Base-by-base conservation (phyloP, 2,797 vertebrate species). In the Chloroceryle amazona region DNA sequence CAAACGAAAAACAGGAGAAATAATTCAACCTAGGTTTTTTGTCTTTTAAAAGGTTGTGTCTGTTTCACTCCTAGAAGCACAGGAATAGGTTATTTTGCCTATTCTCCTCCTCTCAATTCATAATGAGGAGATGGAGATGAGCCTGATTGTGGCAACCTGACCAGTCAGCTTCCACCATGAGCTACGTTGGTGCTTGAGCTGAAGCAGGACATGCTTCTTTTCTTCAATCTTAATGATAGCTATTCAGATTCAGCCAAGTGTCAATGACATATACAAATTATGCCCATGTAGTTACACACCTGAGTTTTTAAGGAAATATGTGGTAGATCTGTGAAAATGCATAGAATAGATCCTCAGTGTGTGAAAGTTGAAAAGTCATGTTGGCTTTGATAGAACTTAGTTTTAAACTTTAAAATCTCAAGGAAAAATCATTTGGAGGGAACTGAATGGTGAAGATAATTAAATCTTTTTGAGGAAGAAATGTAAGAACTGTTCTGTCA, bases 161-260 rank as follows among this genome's bases (percentile, higher is more conserved):
- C 21, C 12, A 55, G 22, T 4, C 35, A 41, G 9, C 9, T 73
- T 13, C 6, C 10, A 6, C 8, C 17, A 31, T 0, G 1, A 84
- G 7, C 5, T n/a, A 17, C 10, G 3, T 6, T 49, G 28, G 4
- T 6, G 6, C 7, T 44, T 26, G 37, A 72, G 31, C 4, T 67
- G 47, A 83, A 65, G 10, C 8, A 74, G 6, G 25, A 26, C 17
- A 17, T 4, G 18, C 2, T 13, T 68, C 19, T 33, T 39, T 83
- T 52, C 26, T 47, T 9, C 1, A 3, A 2, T 49, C 9, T 37
- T 37, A 49, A 46, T 44, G 11, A 20, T 1, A 1, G 5, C 18
- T 8, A 35, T n/a, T 13, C 5, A 5, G 18, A 46, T 17, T 13
- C 33, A 79, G 28, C 4, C 4, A 62, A 13, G 16, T 57, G 46